These are phyloP conservation scores for Sarcophaga carnaria DNA, from an alignment of 2,888 invertebrate genomes.

Conservation along the genomic window DNA sequence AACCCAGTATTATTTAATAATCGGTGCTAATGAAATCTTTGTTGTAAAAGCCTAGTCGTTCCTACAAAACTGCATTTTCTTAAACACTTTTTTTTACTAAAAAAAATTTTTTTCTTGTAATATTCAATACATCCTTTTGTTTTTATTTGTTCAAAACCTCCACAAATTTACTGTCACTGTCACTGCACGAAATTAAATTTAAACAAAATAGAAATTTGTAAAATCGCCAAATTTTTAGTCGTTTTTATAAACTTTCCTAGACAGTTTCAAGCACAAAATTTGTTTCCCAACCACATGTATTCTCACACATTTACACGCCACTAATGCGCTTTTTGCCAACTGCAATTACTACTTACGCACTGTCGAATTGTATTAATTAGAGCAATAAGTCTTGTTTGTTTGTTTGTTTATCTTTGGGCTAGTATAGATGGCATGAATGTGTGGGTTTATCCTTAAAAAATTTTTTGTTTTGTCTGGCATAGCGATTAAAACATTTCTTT, in stretches of 20 bases:
- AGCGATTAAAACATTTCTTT: slow-evolving; percentile 13
- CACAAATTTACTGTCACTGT: no score
- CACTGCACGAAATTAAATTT: no score
- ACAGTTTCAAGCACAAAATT: slow-evolving; percentile 13
- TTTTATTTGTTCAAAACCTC: no score
- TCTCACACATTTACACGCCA: background rate
- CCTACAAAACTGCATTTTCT: no score
- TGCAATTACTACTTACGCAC: slow-evolving; percentile 14
- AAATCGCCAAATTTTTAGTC: background rate
- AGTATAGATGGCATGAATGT: background rate
- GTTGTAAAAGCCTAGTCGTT: no score
- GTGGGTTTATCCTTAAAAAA: background rate
- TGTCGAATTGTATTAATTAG: slow-evolving; percentile 48
- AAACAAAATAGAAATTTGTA: background rate
- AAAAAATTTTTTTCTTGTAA: no score
- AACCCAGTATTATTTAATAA: no score
- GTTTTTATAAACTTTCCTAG: slow-evolving; percentile 10
- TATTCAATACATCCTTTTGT: no score
- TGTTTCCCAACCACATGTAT: slow-evolving; percentile 15
- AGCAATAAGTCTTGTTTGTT: slow-evolving; percentile 37
- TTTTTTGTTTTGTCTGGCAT: slow-evolving; percentile 13
- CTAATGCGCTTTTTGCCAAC: background rate
- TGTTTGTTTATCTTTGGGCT: background rate
- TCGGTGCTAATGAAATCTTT: no score
- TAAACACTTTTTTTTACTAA: no score